Evolutionary conservation across 2,888 invertebrate species (phyloP).

Genomic region (Agonopterix alstromeriana): DNA sequence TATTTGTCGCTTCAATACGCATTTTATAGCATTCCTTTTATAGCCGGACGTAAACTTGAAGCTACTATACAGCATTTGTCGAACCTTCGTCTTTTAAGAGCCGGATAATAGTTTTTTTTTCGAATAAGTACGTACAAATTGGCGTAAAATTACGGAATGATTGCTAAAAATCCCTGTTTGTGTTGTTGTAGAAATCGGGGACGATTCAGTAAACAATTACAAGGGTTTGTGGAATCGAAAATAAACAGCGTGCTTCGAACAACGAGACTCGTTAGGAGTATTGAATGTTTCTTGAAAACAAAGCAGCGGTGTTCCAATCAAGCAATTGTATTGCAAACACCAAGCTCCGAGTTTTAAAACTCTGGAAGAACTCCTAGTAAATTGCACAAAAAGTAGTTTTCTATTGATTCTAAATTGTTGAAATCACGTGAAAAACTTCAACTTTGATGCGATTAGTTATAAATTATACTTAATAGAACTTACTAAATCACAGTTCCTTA

Average conservation of each 20-base stretch:
- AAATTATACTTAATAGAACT: too few species aligned
- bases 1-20: conserved; percentile 45
- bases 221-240: conserved; percentile 23
- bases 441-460: too few species aligned
- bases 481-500: too few species aligned
- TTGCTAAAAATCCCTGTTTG: conserved; percentile 39
- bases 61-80: conserved; percentile 21
- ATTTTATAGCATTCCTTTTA: conserved; percentile 36
- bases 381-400: neutral
- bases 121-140: too few species aligned
- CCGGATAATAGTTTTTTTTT: too few species aligned
- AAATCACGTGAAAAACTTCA: too few species aligned
- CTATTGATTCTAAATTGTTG: too few species aligned
- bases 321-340: conserved; percentile 31
- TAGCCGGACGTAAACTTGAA: conserved; percentile 30
- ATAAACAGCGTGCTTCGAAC: conserved; percentile 29
- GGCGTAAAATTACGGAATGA: conserved; percentile 6
- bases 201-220: conserved; percentile 43
- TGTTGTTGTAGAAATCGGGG: conserved; percentile 33
- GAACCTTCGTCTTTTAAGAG: conserved; percentile 19
- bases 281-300: conserved; percentile 44
- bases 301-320: conserved; percentile 34
- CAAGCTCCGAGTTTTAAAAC: neutral
- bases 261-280: conserved; percentile 39
- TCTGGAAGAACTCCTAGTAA: neutral